Base-by-base conservation (phyloP, 2,797 vertebrate species). In the Sebastes hubbsi region DNA sequence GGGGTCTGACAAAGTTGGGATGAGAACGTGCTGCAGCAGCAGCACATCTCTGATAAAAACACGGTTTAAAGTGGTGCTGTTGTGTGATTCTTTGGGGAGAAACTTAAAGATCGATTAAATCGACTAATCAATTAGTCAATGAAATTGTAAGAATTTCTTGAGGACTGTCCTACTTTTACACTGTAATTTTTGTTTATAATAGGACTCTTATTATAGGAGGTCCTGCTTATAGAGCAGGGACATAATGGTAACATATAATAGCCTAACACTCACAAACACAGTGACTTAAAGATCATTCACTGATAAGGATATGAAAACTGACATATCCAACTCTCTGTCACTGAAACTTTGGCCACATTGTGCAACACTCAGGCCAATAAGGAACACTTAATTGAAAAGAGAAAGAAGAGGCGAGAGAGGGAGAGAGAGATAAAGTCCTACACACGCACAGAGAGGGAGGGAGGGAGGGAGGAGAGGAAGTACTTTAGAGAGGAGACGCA, bases 401-500 rank as follows among this genome's bases (percentile, higher is more conserved):
- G 18, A 55, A 3, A 30, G 30, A 58, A 55, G 56, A 30, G 24
- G 60, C 62, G 70, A 63, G 46, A 27, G 55, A 56, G 55, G 11
- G 75, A 32, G 69, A 25, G 71, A 69, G 77, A 60, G 76, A 78
- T 36, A 81, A 72, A 87, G 61, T 76, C 66, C 27, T 1, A 59
- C 32, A 49, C 49, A 58, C 67, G 13, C 68, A 30, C 55, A 49
- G 16, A 46, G 58, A 71, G 63, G 5, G 27, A 29, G 2, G 29
- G 46, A 32, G 34, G 12, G 59, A 34, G 63, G 22, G 75, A 62
- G 59, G 62, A 9, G 78, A 75, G 65, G 60, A 90, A 89, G 84
- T 92, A 92, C 88, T 92, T 92, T 90, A 93, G 86, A 90, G 90
- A 87, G 85, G 86, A 91, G 89, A 91, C 87, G 88, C 93, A 94